Conservation (phyloP, 1,140 invertebrate genomes). For the Scaptomyza hsui region DNA sequence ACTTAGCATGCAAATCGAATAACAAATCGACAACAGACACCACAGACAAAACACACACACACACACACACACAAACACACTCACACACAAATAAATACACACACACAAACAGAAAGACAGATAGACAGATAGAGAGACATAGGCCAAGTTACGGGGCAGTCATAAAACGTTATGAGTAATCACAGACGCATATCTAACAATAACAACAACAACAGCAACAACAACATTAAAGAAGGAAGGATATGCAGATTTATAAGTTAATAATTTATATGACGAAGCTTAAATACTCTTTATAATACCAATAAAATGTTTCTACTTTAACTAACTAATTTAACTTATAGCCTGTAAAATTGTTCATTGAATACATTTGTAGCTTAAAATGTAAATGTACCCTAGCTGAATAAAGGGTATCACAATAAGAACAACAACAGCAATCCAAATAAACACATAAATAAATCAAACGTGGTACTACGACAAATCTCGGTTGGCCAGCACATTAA, state of each 20-base stretch:
- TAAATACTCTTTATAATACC: not conserved
- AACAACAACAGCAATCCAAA: slow-evolving; percentile 63
- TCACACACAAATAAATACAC: too few species aligned
- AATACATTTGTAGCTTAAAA: too few species aligned
- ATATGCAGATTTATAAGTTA: not conserved
- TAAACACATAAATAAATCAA: slow-evolving; percentile 82
- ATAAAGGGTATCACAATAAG: slow-evolving; percentile 10
- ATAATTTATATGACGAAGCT: not conserved
- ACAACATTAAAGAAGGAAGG: not conserved
- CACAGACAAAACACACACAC: slow-evolving; percentile 16
- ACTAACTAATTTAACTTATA: not conserved
- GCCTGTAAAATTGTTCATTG: too few species aligned
- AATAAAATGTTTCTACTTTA: too few species aligned
- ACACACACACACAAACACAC: not conserved
- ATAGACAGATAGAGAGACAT: not conserved
- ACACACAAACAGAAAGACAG: slow-evolving; percentile 2
- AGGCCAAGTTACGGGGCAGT: slow-evolving; percentile 12
- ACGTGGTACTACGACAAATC: slow-evolving; percentile 79
- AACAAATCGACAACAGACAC: slow-evolving; percentile 30
- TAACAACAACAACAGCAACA: slow-evolving; percentile 44
- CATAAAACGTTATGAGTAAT: slow-evolving; percentile 71
- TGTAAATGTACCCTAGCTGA: not conserved
- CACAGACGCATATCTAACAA: slow-evolving; percentile 75
- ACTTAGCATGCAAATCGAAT: slow-evolving; percentile 77
- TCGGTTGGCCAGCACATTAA: slow-evolving; percentile 74